Evolutionary conservation across 37 sponge, comb jelly and placozoan genomes (phyloP), one percentile per base, ranked within the genome.

Genomic region (Halichondria panicea): DNA sequence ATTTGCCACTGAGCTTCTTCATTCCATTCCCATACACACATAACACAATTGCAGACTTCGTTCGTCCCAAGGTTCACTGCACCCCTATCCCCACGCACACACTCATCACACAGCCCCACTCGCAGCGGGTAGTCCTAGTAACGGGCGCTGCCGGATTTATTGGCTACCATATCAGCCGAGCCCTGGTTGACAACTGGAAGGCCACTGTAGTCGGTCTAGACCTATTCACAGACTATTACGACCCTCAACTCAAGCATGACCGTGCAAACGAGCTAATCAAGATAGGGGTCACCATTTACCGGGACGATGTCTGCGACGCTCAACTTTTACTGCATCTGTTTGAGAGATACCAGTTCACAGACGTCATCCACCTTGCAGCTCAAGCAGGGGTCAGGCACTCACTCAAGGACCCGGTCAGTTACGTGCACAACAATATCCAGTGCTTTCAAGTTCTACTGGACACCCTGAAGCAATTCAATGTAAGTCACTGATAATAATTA

Each of bases 71-170:
- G n/a, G n/a, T n/a, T n/a, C n/a, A n/a, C n/a, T n/a, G n/a, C n/a
- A n/a, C n/a, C n/a, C n/a, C n/a, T n/a, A n/a, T 78, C 21, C n/a
- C n/a, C n/a, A n/a, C n/a, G n/a, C n/a, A n/a, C n/a, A n/a, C n/a
- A n/a, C n/a, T n/a, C n/a, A n/a, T n/a, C n/a, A n/a, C n/a, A n/a
- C n/a, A n/a, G n/a, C n/a, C n/a, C n/a, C n/a, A n/a, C n/a, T n/a
- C n/a, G n/a, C n/a, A 84, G 12, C 62, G 54, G 2, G 43, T 62
- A 0, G 78, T 91, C 19, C 74, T 91, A 4, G 75, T 91, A 9
- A 91, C 92, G 7, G 92, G 92, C 12, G 83, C 84, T 52, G 92
- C 88, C 3, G 92, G 92, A 3, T 91, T 91, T 64, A 91, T 91
- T 62, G 92, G 92, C 36, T 86, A 68, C 56, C 92, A 91, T 66